Evolutionary conservation across 2,888 invertebrate species (phyloP).

Genomic region (Operophtera brumata): DNA sequence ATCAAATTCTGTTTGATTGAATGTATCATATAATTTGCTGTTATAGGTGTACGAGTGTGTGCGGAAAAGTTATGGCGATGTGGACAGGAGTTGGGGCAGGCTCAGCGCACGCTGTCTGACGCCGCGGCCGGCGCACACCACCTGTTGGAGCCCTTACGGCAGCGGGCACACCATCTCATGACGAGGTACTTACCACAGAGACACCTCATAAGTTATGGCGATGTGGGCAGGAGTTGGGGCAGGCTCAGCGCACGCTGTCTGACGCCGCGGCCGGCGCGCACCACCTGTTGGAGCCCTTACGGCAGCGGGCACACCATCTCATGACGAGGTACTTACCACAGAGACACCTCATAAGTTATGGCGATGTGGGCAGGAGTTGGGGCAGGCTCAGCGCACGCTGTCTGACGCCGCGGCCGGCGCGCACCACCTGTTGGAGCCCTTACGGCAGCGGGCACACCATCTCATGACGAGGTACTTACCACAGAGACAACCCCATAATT

Average conservation of each 20-base stretch:
- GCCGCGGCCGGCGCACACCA: slow-evolving; percentile 75
- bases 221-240: slow-evolving; percentile 85
- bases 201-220: slow-evolving; percentile 80
- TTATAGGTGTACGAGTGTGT: slow-evolving; percentile 82
- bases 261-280: slow-evolving; percentile 81
- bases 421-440: slow-evolving; percentile 79
- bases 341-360: slow-evolving; percentile 76
- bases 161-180: slow-evolving; percentile 83
- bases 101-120: slow-evolving; percentile 88
- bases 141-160: slow-evolving; percentile 81
- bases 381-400: slow-evolving; percentile 87
- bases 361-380: slow-evolving; percentile 84
- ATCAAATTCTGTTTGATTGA: too few species aligned
- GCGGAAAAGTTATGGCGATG: slow-evolving; percentile 84
- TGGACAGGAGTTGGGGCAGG: slow-evolving; percentile 85
- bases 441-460: slow-evolving; percentile 82
- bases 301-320: slow-evolving; percentile 82
- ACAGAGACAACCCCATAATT: slow-evolving; percentile 57
- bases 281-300: slow-evolving; percentile 81
- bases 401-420: slow-evolving; percentile 82
- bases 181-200: slow-evolving; percentile 67
- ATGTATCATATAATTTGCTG: too few species aligned
- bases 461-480: slow-evolving; percentile 81
- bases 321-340: slow-evolving; percentile 77
- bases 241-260: slow-evolving; percentile 86